phyloP scores from a whole-genome alignment of 2,888 invertebrate genomes.

The Polydrusus tereticollis region DNA sequence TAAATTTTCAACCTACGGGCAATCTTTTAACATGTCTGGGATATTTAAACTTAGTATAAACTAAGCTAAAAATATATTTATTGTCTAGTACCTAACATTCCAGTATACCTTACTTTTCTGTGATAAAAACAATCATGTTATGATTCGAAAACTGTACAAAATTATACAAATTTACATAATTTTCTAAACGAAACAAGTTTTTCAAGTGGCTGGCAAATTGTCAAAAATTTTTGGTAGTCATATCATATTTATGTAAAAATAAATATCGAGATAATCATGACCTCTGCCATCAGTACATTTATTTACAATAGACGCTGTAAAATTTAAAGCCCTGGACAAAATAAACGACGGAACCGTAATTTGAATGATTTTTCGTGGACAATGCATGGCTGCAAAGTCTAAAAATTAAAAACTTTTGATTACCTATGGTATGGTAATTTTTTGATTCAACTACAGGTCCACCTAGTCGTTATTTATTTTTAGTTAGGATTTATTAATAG shows the following conservation, averaged over 20 bases:
- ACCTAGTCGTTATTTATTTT: too few species aligned
- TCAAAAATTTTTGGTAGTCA: constrained; percentile 5
- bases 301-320: too few species aligned
- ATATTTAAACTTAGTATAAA: constrained; percentile 21
- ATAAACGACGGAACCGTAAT: too few species aligned
- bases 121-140: neutral
- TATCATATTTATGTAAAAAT: constrained; percentile 1
- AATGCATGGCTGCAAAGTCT: too few species aligned
- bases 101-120: constrained; percentile 5
- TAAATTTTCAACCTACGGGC: constrained; percentile 16
- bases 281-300: too few species aligned
- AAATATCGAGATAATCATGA: neutral
- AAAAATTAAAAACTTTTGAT: too few species aligned
- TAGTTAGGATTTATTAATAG: too few species aligned
- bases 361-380: too few species aligned
- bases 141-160: neutral
- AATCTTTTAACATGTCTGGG: constrained; percentile 22
- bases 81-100: constrained; percentile 21
- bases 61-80: constrained; percentile 21
- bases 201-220: neutral
- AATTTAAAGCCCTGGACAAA: too few species aligned
- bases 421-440: too few species aligned
- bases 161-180: neutral
- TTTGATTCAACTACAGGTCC: too few species aligned
- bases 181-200: neutral